Evolutionary conservation across 2,797 vertebrate genomes (phyloP).

Genomic region (Odontamblyopus rebecca): DNA sequence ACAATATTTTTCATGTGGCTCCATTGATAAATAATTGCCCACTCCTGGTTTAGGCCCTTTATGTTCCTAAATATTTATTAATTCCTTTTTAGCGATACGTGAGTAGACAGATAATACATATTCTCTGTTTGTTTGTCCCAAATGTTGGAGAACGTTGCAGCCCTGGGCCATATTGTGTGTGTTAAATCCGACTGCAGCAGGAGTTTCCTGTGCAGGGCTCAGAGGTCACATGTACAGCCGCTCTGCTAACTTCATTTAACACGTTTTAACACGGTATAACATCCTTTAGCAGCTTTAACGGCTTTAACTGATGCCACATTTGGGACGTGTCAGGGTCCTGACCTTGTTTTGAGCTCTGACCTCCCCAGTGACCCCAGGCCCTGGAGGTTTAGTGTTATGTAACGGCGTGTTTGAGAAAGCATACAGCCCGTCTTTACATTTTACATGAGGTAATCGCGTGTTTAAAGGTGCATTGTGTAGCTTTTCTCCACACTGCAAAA

Average conservation of each 20-base stretch:
- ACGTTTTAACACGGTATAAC: slow-evolving; percentile 42
- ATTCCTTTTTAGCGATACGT: too few species aligned
- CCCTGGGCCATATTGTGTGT: neutral
- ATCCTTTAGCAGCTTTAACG: neutral
- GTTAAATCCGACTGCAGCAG: neutral
- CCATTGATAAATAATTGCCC: too few species aligned
- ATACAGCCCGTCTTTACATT: too few species aligned
- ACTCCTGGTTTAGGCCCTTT: too few species aligned
- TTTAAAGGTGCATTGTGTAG: too few species aligned
- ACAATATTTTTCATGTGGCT: too few species aligned
- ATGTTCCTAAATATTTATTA: too few species aligned
- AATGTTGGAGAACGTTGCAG: neutral
- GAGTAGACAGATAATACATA: too few species aligned
- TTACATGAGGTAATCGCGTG: too few species aligned
- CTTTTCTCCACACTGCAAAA: too few species aligned
- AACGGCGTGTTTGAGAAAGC: neutral
- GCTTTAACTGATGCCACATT: neutral
- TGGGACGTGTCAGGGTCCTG: neutral
- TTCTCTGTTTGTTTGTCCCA: neutral
- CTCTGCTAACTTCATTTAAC: slow-evolving; percentile 63
- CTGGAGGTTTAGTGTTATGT: neutral
- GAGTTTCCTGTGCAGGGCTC: slow-evolving; percentile 39
- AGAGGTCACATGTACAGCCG: slow-evolving; percentile 48
- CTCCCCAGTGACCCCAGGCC: slow-evolving; percentile 20
- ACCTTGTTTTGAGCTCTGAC: slow-evolving; percentile 22